phyloP scores from a whole-genome alignment of 1,140 invertebrate genomes.

The Panagrolaimus sp. region DNA sequence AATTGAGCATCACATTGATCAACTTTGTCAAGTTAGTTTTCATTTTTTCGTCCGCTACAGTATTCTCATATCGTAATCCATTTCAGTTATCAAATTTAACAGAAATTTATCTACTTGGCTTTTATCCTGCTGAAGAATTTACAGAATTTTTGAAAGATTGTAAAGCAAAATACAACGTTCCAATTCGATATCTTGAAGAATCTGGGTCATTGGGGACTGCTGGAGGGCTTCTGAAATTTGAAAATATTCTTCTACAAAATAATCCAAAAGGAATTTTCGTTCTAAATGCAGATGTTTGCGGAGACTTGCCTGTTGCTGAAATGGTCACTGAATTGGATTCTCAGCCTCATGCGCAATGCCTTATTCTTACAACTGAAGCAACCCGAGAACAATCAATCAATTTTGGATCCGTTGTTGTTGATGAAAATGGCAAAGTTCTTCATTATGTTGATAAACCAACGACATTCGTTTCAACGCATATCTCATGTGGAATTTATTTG shows the following conservation, averaged over 20 bases:
- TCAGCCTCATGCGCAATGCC: conserved; percentile 46
- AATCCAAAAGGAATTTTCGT: conserved; percentile 85
- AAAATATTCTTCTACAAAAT: conserved; percentile 67
- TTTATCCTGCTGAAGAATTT: conserved; percentile 72
- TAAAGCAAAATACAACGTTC: conserved; percentile 40
- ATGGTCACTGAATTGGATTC: conserved; percentile 74
- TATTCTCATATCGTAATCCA: not conserved
- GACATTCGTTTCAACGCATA: conserved; percentile 87
- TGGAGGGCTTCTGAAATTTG: conserved; percentile 92
- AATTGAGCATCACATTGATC: conserved; percentile 95
- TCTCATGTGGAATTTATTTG: conserved; percentile 96
- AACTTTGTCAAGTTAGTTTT: conserved; percentile 68
- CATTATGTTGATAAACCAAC: conserved; percentile 99
- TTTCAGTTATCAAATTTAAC: conserved; percentile 67
- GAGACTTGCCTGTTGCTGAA: conserved; percentile 83
- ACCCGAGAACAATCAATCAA: conserved; percentile 54
- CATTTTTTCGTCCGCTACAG: conserved; percentile 1
- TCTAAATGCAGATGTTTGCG: conserved; percentile 94
- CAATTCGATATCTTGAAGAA: conserved; percentile 80
- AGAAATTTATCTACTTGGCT: conserved; percentile 89
- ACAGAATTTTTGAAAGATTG: conserved; percentile 62
- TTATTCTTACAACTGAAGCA: conserved; percentile 56
- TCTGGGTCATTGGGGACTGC: conserved; percentile 88
- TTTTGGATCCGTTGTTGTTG: conserved; percentile 54
- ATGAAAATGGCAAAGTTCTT: conserved; percentile 64